These are phyloP conservation scores for Morinoia aosen DNA, from an alignment of 2,888 invertebrate genomes.

Conservation along the genomic window DNA sequence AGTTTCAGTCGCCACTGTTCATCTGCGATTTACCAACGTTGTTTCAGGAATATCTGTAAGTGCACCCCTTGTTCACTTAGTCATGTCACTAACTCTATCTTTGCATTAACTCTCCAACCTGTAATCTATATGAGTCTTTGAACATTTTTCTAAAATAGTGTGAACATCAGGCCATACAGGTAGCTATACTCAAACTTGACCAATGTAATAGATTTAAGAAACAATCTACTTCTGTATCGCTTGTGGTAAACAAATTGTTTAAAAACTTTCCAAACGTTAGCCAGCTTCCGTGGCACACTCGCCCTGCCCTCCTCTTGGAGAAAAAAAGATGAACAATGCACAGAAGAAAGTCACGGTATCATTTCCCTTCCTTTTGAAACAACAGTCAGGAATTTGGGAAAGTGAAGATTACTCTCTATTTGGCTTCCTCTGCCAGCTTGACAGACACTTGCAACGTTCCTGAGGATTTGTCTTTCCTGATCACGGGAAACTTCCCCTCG, in stretches of 20 bases:
- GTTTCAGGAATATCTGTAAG: slow-evolving; percentile 16
- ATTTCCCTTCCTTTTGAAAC: slow-evolving; percentile 15
- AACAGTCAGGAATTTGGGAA: slow-evolving; percentile 53
- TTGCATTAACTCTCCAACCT: slow-evolving; percentile 56
- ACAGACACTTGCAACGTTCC: slow-evolving; percentile 4
- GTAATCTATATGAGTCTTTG: slow-evolving; percentile 50
- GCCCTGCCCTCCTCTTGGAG: not conserved
- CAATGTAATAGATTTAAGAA: too few relatives aligned
- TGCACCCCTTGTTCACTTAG: slow-evolving; percentile 36
- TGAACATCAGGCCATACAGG: not conserved
- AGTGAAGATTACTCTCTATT: not conserved
- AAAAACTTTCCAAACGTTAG: slow-evolving; percentile 27
- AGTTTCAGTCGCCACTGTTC: slow-evolving; percentile 51
- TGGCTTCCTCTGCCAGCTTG: not conserved
- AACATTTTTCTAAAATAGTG: slow-evolving; percentile 31
- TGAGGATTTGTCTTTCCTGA: not conserved
- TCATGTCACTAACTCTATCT: slow-evolving; percentile 21
- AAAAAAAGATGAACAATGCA: slow-evolving; percentile 48
- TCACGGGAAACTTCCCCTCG: slow-evolving; percentile 33
- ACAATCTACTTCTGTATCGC: too few relatives aligned
- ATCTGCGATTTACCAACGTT: not conserved
- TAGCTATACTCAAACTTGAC: too few relatives aligned
- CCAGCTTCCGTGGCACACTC: not conserved
- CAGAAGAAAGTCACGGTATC: slow-evolving; percentile 47
- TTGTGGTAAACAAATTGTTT: too few relatives aligned